Percentiles rank a stretch among this genome's conserved stretches.
phyloP scores from a whole-genome alignment of 2,113 vertebrate genomes.

The Silurus meridionalis region DNA sequence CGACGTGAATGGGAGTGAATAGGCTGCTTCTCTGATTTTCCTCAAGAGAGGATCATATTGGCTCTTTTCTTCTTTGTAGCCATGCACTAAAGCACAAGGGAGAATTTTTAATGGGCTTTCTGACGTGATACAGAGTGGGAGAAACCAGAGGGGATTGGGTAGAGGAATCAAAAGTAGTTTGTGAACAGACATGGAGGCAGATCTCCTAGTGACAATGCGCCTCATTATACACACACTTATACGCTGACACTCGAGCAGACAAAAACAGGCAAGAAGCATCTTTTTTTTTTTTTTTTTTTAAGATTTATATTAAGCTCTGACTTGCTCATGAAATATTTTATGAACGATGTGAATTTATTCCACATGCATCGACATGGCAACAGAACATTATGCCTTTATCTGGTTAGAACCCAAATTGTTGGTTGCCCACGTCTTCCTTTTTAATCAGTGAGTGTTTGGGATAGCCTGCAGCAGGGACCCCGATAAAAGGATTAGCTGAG shows the following conservation, averaged over 20 bases:
- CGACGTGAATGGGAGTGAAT: constrained; percentile 55
- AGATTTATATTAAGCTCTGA: constrained; percentile 80
- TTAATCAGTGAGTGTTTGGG: constrained; percentile 79
- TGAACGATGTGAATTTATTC: constrained; percentile 79
- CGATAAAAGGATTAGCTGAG: constrained; percentile 81
- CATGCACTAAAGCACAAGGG: constrained; percentile 60
- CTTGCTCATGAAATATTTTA: constrained; percentile 78
- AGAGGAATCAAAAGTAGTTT: constrained; percentile 68
- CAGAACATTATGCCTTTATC: constrained; percentile 76
- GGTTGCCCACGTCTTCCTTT: constrained; percentile 78
- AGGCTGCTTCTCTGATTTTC: constrained; percentile 69
- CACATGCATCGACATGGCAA: constrained; percentile 76
- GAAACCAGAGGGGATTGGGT: constrained; percentile 40
- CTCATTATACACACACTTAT: constrained; percentile 57
- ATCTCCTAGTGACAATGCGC: constrained; percentile 62
- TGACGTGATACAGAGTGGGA: constrained; percentile 44
- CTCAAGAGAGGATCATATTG: constrained; percentile 73
- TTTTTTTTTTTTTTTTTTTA: constrained; percentile 51
- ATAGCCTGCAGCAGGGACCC: constrained; percentile 81
- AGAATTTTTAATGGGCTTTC: constrained; percentile 58
- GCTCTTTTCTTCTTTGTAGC: constrained; percentile 70
- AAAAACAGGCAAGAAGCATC: constrained; percentile 60
- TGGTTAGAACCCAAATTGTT: constrained; percentile 77
- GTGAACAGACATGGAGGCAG: constrained; percentile 68
- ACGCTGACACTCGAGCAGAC: constrained; percentile 61